Evolutionary conservation across 2,888 invertebrate species (phyloP).

Genomic region (Drosophila cognata): DNA sequence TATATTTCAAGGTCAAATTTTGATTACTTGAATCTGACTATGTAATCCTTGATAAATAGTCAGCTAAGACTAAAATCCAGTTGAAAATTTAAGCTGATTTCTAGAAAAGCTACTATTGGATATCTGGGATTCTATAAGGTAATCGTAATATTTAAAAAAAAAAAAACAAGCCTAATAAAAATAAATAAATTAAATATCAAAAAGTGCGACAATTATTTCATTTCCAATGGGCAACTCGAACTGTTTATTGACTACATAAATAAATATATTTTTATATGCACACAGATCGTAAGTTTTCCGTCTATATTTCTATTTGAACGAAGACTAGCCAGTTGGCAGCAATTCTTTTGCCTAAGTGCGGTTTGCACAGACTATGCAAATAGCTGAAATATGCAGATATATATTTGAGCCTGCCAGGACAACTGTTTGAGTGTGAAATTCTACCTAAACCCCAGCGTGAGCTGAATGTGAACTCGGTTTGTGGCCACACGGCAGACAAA

Average conservation of each 20-base stretch:
- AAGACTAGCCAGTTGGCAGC: conserved; percentile 36
- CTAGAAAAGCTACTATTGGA: neutral
- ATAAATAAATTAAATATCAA: neutral
- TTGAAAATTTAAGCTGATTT: neutral
- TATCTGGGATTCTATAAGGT: neutral
- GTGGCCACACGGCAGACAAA: conserved; percentile 45
- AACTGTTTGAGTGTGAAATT: conserved; percentile 56
- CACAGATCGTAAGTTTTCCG: neutral
- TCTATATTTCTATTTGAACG: neutral
- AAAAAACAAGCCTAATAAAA: neutral
- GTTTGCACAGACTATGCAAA: conserved; percentile 80
- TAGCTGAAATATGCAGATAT: conserved; percentile 26
- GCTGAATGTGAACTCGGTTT: conserved; percentile 20
- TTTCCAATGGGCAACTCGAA: neutral
- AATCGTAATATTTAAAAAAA: neutral
- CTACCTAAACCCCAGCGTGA: conserved; percentile 40
- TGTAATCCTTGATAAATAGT: neutral
- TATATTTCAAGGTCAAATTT: conserved; percentile 13
- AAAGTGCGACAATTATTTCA: neutral
- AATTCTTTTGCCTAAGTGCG: conserved; percentile 16
- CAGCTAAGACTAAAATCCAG: neutral
- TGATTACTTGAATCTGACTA: neutral
- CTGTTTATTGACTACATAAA: neutral
- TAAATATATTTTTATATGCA: neutral
- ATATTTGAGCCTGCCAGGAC: conserved; percentile 8